Conservation (phyloP, 2,113 vertebrate genomes). For the Anguilla rostrata region DNA sequence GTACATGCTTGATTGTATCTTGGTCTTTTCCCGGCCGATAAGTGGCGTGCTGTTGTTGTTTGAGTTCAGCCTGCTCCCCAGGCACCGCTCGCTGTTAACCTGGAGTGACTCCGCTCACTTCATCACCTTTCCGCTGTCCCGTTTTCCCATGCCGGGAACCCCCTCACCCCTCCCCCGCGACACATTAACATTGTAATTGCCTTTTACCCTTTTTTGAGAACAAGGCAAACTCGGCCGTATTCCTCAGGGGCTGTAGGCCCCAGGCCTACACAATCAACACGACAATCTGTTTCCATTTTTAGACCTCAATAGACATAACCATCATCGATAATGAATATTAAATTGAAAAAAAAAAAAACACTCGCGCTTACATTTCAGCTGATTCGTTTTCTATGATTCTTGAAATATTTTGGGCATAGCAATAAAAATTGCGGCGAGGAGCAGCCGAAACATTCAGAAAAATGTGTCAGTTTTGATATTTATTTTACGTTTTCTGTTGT, state of each 20-base stretch:
- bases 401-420: not conserved
- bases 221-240: constrained; percentile 50
- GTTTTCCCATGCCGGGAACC: constrained; percentile 27
- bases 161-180: constrained; percentile 55
- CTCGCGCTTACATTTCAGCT: not conserved
- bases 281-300: constrained; percentile 73
- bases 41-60: constrained; percentile 51
- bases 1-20: constrained; percentile 57
- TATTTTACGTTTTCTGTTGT: not conserved
- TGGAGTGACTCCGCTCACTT: constrained; percentile 66
- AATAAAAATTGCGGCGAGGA: not conserved
- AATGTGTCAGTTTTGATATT: no score
- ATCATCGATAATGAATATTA: constrained; percentile 47
- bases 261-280: constrained; percentile 59
- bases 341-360: constrained; percentile 25
- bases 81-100: constrained; percentile 73
- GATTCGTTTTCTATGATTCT: not conserved
- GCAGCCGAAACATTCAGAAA: not conserved
- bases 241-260: constrained; percentile 58
- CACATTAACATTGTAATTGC: constrained; percentile 97
- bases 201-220: constrained; percentile 75
- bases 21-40: constrained; percentile 61
- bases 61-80: constrained; percentile 53
- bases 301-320: constrained; percentile 50
- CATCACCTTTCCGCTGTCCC: constrained; percentile 43